Evolutionary conservation across 2,797 vertebrate species (phyloP), one percentile per base, ranked within the genome.

Genomic region (Hydrolagus colliei): DNA sequence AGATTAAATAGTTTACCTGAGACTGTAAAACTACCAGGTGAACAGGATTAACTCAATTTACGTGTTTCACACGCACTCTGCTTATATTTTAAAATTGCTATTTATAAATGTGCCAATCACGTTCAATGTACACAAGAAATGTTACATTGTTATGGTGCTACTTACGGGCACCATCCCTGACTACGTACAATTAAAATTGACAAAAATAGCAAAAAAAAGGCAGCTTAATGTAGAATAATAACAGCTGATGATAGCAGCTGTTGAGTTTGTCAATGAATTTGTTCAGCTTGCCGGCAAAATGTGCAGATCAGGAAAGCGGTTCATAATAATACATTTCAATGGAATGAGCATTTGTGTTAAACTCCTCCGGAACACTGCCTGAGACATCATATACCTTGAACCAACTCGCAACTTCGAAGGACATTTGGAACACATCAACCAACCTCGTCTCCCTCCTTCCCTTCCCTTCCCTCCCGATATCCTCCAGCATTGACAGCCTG

Each of bases 251-350:
- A 84, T 84, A 67, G 32, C 79, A 84, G 79, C 79, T 84, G 79
- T 84, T 84, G 63, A 84, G 79, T 71, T 84, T 84, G 79, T 84
- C 79, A 84, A 84, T 84, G 79, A 84, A 84, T 84, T 84, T 84
- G 79, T 84, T 84, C 79, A 84, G 79, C 79, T 84, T 84, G 65
- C 79, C 68, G 79, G 79, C 79, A 84, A 35, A 84, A 84, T 68
- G 32, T 71, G 65, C 79, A 71, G 65, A 84, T 84, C 79, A n/a
- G 62, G 79, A 63, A 84, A 41, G 79, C 79, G 35, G 79, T 84
- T 84, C 65, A 84, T 84, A 84, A 84, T 68, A 84, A 84, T 71
- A 65, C 32, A 82, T 82, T 27, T 84, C 68, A 32, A 84, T 71
- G 52, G 67, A 35, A 65, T 65, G 41, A 71, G 65, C 79, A 71